Percentiles rank a stretch among this genome's conserved stretches.
These are phyloP conservation scores for Centruroides vittatus DNA, from an alignment of 1,140 invertebrate genomes.

Conservation along the genomic window DNA sequence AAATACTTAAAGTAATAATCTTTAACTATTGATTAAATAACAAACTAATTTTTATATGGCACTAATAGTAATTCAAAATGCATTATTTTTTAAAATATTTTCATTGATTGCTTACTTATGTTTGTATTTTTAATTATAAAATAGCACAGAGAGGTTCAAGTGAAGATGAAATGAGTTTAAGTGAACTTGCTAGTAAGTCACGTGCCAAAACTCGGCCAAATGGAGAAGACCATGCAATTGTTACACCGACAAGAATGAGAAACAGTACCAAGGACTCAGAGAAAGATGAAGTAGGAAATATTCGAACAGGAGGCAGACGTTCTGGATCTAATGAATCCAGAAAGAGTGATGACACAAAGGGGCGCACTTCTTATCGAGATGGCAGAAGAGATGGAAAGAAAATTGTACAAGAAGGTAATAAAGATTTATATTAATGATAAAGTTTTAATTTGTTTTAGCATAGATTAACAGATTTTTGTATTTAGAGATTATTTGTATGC, in stretches of 20 bases:
- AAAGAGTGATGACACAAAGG: neutral
- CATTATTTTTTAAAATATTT: no score
- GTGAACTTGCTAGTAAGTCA: constrained; percentile 17
- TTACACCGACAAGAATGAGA: constrained; percentile 1
- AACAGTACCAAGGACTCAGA: constrained; percentile 9
- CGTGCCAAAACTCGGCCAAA: constrained; percentile 3
- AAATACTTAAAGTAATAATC: no score
- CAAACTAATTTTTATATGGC: no score
- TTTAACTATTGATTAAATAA: no score
- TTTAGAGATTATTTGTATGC: no score
- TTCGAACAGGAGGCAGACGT: constrained; percentile 4
- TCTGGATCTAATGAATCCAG: constrained; percentile 12
- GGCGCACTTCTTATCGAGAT: no score
- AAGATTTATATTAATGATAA: no score
- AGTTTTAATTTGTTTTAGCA: no score
- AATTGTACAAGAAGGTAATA: no score
- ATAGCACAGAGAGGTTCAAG: constrained; percentile 12
- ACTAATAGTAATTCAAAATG: no score
- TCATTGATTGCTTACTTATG: neutral
- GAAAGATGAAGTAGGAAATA: constrained; percentile 1
- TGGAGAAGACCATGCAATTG: neutral
- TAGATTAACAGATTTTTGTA: no score
- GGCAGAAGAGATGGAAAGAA: no score
- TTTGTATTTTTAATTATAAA: neutral
- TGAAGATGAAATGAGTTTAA: constrained; percentile 18